A percentile compares a stretch with the other conserved stretches of the same genome.
phyloP scores from a whole-genome alignment of 2,113 vertebrate species.

The Megatriorchis doriae region DNA sequence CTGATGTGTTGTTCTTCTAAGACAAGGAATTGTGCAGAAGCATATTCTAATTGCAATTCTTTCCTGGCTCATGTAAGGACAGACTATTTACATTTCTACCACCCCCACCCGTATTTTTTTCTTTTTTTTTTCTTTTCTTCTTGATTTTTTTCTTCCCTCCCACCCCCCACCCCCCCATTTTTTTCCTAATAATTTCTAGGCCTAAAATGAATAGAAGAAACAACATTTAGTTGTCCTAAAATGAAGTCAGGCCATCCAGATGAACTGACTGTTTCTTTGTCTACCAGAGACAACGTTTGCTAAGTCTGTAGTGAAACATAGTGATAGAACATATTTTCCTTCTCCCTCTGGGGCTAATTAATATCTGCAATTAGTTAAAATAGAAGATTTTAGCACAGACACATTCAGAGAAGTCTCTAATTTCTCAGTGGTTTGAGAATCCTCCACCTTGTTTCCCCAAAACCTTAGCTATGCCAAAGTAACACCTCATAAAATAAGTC shows the following conservation, averaged over 20 bases:
- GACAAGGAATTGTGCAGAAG: background rate
- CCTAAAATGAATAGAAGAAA: background rate
- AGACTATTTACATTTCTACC: background rate
- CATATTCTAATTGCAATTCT: background rate
- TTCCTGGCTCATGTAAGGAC: background rate
- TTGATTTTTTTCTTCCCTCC: fast-evolving
- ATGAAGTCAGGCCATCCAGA: background rate
- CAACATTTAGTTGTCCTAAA: background rate
- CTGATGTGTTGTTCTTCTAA: background rate
- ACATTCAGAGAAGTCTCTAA: background rate
- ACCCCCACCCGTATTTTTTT: fast-evolving
- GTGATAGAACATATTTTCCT: background rate
- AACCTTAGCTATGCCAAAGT: background rate
- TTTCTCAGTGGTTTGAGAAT: background rate
- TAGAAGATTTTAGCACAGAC: background rate
- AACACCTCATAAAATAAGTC: background rate
- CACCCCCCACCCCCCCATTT: too few species aligned
- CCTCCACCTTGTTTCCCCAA: background rate
- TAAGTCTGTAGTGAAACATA: background rate
- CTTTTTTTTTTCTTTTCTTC: background rate
- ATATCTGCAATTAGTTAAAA: background rate
- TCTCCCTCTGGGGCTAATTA: background rate
- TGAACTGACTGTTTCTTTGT: background rate
- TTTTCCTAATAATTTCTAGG: background rate
- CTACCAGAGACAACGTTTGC: too few species aligned